A percentile compares a stretch with the other conserved stretches of the same genome.
These are phyloP conservation scores for Campoletis sonorensis DNA, from an alignment of 1,140 invertebrate genomes.

Conservation along the genomic window DNA sequence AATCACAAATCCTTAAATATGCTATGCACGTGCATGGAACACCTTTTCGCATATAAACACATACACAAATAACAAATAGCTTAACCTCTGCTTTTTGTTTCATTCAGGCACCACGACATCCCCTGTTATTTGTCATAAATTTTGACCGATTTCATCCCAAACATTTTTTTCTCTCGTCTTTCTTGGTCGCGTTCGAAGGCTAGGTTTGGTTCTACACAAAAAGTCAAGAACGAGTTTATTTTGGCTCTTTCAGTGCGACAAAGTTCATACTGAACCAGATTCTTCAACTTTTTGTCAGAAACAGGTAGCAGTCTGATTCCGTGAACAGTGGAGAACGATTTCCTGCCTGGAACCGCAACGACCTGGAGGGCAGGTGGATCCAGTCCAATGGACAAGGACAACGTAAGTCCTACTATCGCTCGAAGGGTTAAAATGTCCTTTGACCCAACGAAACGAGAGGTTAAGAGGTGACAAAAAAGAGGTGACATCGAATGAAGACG, in stretches of 20 bases:
- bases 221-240: not conserved
- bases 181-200: not conserved
- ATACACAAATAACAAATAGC: constrained; percentile 8
- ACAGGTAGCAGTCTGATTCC: too few species aligned
- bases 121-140: constrained; percentile 73
- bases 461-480: too few species aligned
- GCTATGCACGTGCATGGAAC: not conserved
- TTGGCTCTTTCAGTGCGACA: not conserved
- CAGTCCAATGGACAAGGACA: too few species aligned
- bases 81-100: constrained; percentile 66
- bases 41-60: not conserved
- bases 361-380: too few species aligned
- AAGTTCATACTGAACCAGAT: not conserved
- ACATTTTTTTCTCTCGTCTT: constrained; percentile 68
- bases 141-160: constrained; percentile 73
- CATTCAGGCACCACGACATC: constrained; percentile 67
- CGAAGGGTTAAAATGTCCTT: too few species aligned
- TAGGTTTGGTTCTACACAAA: not conserved
- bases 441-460: too few species aligned
- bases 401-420: too few species aligned
- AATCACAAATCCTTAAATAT: not conserved
- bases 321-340: too few species aligned
- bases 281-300: not conserved
- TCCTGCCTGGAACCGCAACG: too few species aligned
- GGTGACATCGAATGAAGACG: too few species aligned